Evolutionary conservation across 2,888 invertebrate species (phyloP), one percentile per base, ranked within the genome.

Genomic region (Cabera pusaria): DNA sequence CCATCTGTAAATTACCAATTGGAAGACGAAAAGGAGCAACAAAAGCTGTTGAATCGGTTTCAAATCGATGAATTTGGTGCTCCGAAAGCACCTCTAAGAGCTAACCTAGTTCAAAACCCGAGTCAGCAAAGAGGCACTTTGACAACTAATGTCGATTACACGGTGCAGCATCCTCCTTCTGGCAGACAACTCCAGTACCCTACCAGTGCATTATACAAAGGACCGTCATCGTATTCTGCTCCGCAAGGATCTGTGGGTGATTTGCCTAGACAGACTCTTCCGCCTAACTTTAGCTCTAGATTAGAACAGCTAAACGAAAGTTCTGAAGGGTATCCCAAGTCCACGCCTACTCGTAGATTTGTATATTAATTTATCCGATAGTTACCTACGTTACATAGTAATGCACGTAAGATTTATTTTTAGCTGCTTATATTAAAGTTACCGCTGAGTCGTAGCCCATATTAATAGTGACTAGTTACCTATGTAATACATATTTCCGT

Each of bases 201-300:
- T 34, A 40, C 72, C 5, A 71, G 63, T 45, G 59, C 59, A 7
- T 43, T 83, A 7, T 88, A 87, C 37, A 61, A 69, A 25, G 87
- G 86, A 0, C 85, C 83, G 3, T 84, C 85, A n/a, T 87, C 88
- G 0, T 88, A 87, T 41, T 80, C 67, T 0, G 83, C 84, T 18
- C 83, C 86, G 7, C 87, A 87, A 48, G 66, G 72, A 2, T 83
- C 84, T 18, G 65, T 86, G 19, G 86, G 83, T n/a, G 76, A 61
- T 33, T 62, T 86, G 47, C 59, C 45, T n/a, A 60, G 55, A 35
- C 64, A 67, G 52, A 50, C 55, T 29, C 27, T 38, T 8, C 23
- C 41, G 40, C 56, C 65, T 37, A 70, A 69, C 20, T 59, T 56
- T 18, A 79, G 62, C 38, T 65, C 80, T 31, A 77, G 70, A 44